Conservation (phyloP, 37 sponge, comb jelly and placozoan genomes). For the Chondrosia reniformis region DNA sequence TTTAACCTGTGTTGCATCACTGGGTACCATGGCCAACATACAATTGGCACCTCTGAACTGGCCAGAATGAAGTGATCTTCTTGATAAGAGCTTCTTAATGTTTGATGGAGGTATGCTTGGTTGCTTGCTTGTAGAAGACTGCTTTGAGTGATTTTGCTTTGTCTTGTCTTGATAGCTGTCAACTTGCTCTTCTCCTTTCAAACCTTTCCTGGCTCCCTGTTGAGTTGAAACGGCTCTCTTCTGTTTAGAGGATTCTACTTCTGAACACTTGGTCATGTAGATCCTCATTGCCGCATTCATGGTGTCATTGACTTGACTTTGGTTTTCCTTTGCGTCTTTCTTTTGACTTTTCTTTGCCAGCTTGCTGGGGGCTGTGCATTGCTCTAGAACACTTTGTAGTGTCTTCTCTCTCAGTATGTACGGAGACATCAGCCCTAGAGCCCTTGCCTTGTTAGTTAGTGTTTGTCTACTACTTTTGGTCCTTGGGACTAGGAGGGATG, state of each 20-base stretch:
- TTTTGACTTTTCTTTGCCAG: background rate
- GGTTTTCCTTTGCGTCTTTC: background rate
- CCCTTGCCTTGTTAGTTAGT: slow-evolving; percentile 2
- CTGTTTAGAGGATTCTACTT: background rate
- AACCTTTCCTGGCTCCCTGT: no score
- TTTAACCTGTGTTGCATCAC: no score
- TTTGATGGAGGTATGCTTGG: no score
- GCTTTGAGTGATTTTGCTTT: no score
- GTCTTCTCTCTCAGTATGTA: background rate
- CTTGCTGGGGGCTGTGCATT: background rate
- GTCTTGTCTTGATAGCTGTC: no score
- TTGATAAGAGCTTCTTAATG: no score
- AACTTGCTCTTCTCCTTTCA: no score
- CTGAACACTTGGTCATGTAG: background rate
- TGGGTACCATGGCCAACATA: no score
- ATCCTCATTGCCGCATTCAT: slow-evolving; percentile 7
- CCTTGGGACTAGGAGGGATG: no score
- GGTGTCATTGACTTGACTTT: background rate
- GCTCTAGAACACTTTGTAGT: background rate
- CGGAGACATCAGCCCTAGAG: slow-evolving; percentile 1
- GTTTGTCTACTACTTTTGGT: background rate
- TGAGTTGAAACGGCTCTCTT: background rate
- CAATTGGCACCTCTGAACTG: no score
- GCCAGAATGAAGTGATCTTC: no score
- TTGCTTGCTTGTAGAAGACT: no score